Percentiles rank a stretch among this genome's conserved stretches.
Conservation (phyloP, 2,888 invertebrate species). For the Acrobasis suavella region DNA sequence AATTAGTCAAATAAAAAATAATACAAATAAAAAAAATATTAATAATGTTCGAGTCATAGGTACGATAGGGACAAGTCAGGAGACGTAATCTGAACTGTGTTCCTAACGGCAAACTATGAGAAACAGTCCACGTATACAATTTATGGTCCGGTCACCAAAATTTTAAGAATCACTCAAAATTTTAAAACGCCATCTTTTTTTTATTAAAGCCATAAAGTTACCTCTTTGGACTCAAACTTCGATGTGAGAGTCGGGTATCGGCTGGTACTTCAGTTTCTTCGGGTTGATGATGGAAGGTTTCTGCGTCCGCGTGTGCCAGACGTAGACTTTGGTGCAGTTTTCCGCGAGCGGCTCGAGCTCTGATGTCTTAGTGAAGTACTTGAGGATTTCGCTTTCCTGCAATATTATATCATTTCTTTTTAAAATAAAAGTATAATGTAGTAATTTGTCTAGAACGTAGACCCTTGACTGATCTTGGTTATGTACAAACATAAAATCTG, state of each 20-base stretch:
- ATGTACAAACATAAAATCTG: too few relatives aligned
- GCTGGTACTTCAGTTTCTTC: slow-evolving; percentile 83
- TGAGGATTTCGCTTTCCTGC: slow-evolving; percentile 90
- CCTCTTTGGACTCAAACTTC: slow-evolving; percentile 58
- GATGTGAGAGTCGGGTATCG: slow-evolving; percentile 64
- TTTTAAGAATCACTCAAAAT: neutral
- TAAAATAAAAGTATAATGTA: neutral
- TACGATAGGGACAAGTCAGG: too few relatives aligned
- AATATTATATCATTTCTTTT: slow-evolving; percentile 37
- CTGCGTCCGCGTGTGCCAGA: slow-evolving; percentile 99
- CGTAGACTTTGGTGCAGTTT: slow-evolving; percentile 95
- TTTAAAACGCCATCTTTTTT: neutral
- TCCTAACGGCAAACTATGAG: too few relatives aligned
- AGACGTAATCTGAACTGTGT: too few relatives aligned
- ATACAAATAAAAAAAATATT: too few relatives aligned
- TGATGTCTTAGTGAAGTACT: slow-evolving; percentile 86
- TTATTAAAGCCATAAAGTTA: slow-evolving; percentile 1
- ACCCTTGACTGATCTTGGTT: too few relatives aligned
- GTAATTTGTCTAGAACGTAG: too few relatives aligned
- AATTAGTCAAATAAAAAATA: too few relatives aligned
- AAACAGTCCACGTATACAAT: too few relatives aligned
- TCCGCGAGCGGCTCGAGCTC: slow-evolving; percentile 96
- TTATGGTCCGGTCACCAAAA: too few relatives aligned
- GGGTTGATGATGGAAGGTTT: slow-evolving; percentile 87
- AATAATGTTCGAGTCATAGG: too few relatives aligned